Evolutionary conservation across 2,113 vertebrate genomes (phyloP).

Genomic region (Pongo pygmaeus): DNA sequence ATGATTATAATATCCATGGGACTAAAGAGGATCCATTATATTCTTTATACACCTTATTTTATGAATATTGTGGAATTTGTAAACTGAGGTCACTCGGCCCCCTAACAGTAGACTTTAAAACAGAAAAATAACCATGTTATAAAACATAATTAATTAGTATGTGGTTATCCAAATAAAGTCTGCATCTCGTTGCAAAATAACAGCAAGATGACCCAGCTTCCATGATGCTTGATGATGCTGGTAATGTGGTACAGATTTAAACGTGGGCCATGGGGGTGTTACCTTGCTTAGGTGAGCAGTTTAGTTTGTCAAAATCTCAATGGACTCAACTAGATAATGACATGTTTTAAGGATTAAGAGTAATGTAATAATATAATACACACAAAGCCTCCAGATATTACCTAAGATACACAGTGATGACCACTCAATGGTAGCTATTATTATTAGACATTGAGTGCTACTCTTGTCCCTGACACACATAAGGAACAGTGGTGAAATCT

Average conservation of each 20-base stretch:
- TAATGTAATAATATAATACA: accelerated
- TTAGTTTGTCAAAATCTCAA: accelerated
- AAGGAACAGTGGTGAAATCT: accelerated
- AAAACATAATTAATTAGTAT: background rate
- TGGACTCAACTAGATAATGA: background rate
- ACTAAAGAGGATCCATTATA: accelerated
- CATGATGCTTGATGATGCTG: accelerated
- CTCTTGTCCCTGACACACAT: accelerated
- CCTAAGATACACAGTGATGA: accelerated
- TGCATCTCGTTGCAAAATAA: background rate
- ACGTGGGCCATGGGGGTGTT: accelerated
- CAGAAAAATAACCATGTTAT: background rate
- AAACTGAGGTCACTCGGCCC: background rate
- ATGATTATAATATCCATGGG: accelerated
- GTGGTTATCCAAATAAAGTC: background rate
- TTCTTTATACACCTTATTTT: background rate
- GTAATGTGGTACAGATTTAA: accelerated
- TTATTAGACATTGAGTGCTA: accelerated
- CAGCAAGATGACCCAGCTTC: accelerated
- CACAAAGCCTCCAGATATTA: accelerated
- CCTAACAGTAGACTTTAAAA: background rate
- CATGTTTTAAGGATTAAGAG: accelerated
- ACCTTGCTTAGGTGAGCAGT: background rate
- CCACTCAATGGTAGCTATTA: accelerated
- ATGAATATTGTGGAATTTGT: background rate